Evolutionary conservation across 2,888 invertebrate genomes (phyloP).

Genomic region (Dryobotodes eremita): DNA sequence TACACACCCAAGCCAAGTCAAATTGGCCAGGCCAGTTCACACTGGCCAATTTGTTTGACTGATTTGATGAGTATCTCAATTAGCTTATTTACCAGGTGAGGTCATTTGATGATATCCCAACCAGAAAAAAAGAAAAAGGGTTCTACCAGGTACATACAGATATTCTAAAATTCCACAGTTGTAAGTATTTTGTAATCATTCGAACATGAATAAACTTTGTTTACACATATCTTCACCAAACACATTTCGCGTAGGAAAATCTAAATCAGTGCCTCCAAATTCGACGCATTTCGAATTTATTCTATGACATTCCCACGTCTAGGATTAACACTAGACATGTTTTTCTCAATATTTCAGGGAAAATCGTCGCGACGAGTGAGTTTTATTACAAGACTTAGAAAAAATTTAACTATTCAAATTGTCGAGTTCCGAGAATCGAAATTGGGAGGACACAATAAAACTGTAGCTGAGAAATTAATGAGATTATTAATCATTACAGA

Average conservation of each 20-base stretch:
- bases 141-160: not conserved
- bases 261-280: constrained; percentile 31
- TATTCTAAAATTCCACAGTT: not conserved
- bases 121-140: too few species aligned
- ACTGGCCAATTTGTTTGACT: constrained; percentile 8
- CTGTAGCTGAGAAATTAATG: constrained; percentile 61
- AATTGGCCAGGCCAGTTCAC: too few species aligned
- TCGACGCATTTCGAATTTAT: constrained; percentile 15
- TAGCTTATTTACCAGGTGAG: too few species aligned
- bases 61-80: constrained; percentile 3
- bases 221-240: constrained; percentile 2
- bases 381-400: constrained; percentile 33
- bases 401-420: constrained; percentile 51
- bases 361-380: constrained; percentile 49
- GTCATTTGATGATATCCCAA: too few species aligned
- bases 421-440: constrained; percentile 54
- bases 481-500: constrained; percentile 66
- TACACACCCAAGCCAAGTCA: too few species aligned
- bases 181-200: not conserved
- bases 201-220: constrained; percentile 17
- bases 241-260: constrained; percentile 15
- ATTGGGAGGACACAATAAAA: constrained; percentile 60
- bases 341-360: constrained; percentile 58
- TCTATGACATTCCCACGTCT: constrained; percentile 24
- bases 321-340: constrained; percentile 44